Evolutionary conservation across 2,113 vertebrate species (phyloP), one percentile per base, ranked within the genome.

Genomic region (Clarias magur): DNA sequence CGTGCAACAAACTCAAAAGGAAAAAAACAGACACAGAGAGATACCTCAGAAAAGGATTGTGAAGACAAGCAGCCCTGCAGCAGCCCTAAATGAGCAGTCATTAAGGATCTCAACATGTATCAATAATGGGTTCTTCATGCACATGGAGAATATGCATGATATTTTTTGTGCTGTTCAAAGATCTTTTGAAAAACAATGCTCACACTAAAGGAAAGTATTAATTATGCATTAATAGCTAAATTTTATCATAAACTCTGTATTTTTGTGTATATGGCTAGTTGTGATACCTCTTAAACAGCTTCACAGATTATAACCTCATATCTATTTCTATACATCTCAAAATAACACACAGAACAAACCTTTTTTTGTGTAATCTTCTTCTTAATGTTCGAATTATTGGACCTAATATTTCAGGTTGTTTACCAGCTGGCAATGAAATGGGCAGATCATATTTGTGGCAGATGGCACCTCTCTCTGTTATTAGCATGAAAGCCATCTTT

Each of bases 401-500:
- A 75, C 38, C 21, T 75, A 75, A 75, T 75, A 60, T 10, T 56
- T 67, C 60, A 67, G 38, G 16, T 63, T 48, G 4, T 38, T 79
- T 54, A 11, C 27, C 65, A 78, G 13, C 72, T 65, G 59, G 42
- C 60, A 67, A 30, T 67, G 19, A 21, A 85, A 54, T 83, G 70
- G 70, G 63, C 17, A 59, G 54, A 42, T 25, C 12, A 76, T 72
- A 57, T 83, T 79, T 80, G 83, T 72, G 68, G 83, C 90, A 92
- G 90, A 91, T 91, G 89, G 89, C 42, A 83, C 68, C 65, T 80
- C 27, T 67, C 67, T 27, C 30, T 85, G 88, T 88, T 83, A 91
- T 82, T 85, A 80, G 59, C 72, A 83, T 72, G 54, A 87, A 86
- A 91, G 57, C 76, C 85, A 88, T 82, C 38, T 86, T 88, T 91